Percentiles rank a stretch among this genome's conserved stretches.
These are phyloP conservation scores for Oncopodura yosiiana DNA, from an alignment of 1,140 invertebrate species.

Conservation along the genomic window DNA sequence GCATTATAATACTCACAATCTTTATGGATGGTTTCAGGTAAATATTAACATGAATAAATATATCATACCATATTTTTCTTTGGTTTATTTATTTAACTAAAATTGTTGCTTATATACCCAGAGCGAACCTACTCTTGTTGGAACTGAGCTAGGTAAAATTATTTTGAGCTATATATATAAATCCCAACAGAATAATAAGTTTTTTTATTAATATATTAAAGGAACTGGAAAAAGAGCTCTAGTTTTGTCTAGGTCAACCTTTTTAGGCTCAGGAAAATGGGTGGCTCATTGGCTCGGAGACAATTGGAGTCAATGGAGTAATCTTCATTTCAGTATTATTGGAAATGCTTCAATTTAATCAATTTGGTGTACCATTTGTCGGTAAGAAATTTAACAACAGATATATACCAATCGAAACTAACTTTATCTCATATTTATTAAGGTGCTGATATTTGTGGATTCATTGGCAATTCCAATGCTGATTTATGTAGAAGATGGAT, in stretches of 20 bases:
- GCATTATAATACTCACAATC: constrained; percentile 41
- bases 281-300: constrained; percentile 51
- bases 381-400: too few species aligned
- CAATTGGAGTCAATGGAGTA: constrained; percentile 44
- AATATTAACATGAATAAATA: background rate
- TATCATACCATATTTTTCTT: background rate
- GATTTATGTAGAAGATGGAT: constrained; percentile 48
- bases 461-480: constrained; percentile 40
- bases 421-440: too few species aligned
- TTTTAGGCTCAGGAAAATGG: constrained; percentile 46
- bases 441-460: constrained; percentile 50
- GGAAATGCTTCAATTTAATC: constrained; percentile 38
- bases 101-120: background rate
- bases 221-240: constrained; percentile 44
- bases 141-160: too few species aligned
- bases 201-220: constrained; percentile 50
- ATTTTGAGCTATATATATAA: too few species aligned
- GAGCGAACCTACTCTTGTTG: too few species aligned
- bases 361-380: constrained; percentile 45
- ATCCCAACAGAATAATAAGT: background rate
- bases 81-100: background rate
- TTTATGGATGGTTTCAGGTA: too few species aligned
- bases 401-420: too few species aligned
- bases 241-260: constrained; percentile 48
- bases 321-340: constrained; percentile 44